phyloP scores from a whole-genome alignment of 2,888 invertebrate species.

The Conchocele bisecta region DNA sequence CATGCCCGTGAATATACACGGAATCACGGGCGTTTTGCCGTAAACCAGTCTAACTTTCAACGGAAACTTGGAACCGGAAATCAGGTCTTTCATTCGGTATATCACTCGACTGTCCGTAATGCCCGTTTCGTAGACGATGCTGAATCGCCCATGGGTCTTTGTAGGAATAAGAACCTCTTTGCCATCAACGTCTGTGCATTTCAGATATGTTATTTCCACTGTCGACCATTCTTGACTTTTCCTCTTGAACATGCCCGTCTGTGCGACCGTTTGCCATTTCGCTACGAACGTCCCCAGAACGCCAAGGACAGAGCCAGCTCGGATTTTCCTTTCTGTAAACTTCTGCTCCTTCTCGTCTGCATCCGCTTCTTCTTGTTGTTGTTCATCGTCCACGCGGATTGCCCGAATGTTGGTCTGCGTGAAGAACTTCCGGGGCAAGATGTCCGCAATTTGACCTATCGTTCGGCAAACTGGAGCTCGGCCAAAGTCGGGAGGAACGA shows the following conservation, averaged over 20 bases:
- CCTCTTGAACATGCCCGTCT: conserved; percentile 69
- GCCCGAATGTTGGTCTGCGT: conserved; percentile 69
- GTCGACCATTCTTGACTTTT: conserved; percentile 71
- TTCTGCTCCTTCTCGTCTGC: conserved; percentile 49
- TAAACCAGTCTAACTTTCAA: conserved; percentile 74
- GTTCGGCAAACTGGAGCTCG: conserved; percentile 64
- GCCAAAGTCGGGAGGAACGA: conserved; percentile 74
- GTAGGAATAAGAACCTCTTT: conserved; percentile 70
- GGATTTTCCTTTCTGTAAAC: conserved; percentile 68
- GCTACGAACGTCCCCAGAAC: conserved; percentile 70
- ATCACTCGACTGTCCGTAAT: conserved; percentile 64
- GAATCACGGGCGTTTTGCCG: conserved; percentile 75
- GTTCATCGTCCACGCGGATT: conserved; percentile 60
- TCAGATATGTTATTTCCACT: conserved; percentile 71
- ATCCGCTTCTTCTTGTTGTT: conserved; percentile 10
- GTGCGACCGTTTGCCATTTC: conserved; percentile 72
- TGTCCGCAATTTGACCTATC: conserved; percentile 69
- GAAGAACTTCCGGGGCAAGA: conserved; percentile 73
- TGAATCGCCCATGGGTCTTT: conserved; percentile 70
- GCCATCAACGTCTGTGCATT: conserved; percentile 67
- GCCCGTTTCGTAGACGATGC: conserved; percentile 71
- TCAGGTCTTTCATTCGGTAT: conserved; percentile 73
- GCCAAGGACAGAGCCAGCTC: conserved; percentile 67
- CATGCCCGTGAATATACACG: conserved; percentile 76
- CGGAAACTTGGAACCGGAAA: conserved; percentile 67